Base-by-base conservation (phyloP, 2,888 invertebrate species). In the Crocallis elinguaria region DNA sequence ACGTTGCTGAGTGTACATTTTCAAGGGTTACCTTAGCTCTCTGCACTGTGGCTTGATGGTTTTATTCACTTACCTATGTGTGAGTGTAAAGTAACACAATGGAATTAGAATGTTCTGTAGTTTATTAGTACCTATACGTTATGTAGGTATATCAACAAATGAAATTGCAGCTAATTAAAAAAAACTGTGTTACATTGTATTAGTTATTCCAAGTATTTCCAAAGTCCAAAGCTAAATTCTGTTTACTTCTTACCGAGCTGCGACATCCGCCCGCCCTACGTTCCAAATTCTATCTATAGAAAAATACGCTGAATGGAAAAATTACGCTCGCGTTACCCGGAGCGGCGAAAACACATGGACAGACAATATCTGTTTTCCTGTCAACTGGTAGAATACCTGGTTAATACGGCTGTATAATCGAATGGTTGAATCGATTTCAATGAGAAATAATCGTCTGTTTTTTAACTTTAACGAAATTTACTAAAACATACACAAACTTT, bases 1-100 rank as follows among this genome's bases (percentile, higher is more conserved):
- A 1, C 12, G 19, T 30, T 2, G 12, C 9, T 9, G 30, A 30
- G 19, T 30, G 29, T 41, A 41, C 30, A 5, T 29, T 16, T 2
- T 2, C n/a, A 17, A 6, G 17, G 8, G 9, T 14, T 38, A 23
- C 12, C 1, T 41, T 16, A 19, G 23, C 13, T 46, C 29, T 37
- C 17, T 27, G 30, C 12, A 21, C 37, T 46, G 37, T 25, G 25
- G 23, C 44, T 12, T 11, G 9, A 9, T 45, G 23, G 29, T 45
- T 36, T 35, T 35, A 27, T 33, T 13, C 25, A 11, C 25, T 25
- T 9, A 9, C 25, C 25, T 35, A 11, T 27, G 3, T 13, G 9
- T 5, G 8, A 36, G 29, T 7, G 14, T 16, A 27, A 7, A 23
- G n/a, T 23, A 23, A 23, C 21, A 17, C 7, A 16, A n/a, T 17